These are phyloP conservation scores for Phalacrocorax brasilianus DNA, from an alignment of 2,113 vertebrate genomes.

Conservation along the genomic window DNA sequence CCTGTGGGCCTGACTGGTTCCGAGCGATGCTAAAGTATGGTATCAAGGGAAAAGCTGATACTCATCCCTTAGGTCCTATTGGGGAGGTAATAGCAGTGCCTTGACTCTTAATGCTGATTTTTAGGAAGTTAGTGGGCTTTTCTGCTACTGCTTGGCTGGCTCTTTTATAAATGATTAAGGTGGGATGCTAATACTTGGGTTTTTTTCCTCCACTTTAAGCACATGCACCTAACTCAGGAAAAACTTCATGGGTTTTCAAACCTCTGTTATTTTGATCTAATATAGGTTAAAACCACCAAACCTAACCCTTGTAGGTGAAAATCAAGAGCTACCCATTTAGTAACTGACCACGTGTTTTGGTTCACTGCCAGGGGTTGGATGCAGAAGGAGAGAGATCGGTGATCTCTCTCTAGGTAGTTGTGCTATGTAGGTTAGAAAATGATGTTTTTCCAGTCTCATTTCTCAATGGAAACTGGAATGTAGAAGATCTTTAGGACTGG, in stretches of 20 bases:
- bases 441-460: background rate
- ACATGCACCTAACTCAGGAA: background rate
- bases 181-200: background rate
- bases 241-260: background rate
- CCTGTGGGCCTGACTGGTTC: background rate
- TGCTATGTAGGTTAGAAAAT: background rate
- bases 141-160: background rate
- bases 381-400: background rate
- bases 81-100: background rate
- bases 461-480: background rate
- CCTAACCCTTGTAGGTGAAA: background rate
- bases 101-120: background rate
- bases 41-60: background rate
- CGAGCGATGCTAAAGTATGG: background rate
- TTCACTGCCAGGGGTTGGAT: accelerated
- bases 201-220: background rate
- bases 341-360: background rate
- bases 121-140: background rate
- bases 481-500: background rate
- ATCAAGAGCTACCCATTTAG: background rate
- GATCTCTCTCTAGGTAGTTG: background rate
- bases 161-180: background rate
- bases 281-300: background rate
- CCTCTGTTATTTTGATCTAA: background rate
- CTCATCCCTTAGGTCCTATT: background rate